phyloP scores from a whole-genome alignment of 2,888 invertebrate genomes.

The Tromatobia lineatoria region DNA sequence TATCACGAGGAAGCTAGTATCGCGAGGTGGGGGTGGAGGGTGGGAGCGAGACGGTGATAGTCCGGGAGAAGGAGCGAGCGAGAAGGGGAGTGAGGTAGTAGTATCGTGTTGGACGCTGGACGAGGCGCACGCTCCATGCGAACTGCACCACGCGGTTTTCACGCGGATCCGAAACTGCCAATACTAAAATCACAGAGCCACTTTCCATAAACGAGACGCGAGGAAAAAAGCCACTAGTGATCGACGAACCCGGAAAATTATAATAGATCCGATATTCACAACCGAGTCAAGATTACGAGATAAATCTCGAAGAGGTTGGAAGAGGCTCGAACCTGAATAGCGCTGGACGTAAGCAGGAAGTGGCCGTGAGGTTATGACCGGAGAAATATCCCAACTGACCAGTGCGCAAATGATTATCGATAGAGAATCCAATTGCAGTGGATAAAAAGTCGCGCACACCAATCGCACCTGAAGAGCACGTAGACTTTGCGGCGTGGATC shows the following conservation, averaged over 20 bases:
- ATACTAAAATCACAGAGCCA: slow-evolving; percentile 2
- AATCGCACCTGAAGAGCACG: background rate
- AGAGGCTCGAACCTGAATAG: background rate
- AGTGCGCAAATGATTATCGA: background rate
- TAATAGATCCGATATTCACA: background rate
- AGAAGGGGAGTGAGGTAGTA: slow-evolving; percentile 81
- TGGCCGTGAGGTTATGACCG: slow-evolving; percentile 41
- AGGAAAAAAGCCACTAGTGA: background rate
- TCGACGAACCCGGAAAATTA: background rate
- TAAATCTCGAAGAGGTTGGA: background rate
- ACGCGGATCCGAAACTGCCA: slow-evolving; percentile 72
- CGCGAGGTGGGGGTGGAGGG: slow-evolving; percentile 62
- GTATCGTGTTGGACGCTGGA: slow-evolving; percentile 85
- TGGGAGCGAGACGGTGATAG: slow-evolving; percentile 71
- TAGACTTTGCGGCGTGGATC: background rate
- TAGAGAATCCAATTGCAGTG: background rate
- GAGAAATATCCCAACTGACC: background rate
- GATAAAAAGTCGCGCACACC: slow-evolving; percentile 16
- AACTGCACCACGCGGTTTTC: slow-evolving; percentile 75
- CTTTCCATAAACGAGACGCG: background rate
- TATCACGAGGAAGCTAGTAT: slow-evolving; percentile 58
- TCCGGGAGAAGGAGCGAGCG: slow-evolving; percentile 78
- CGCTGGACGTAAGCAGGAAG: slow-evolving; percentile 38
- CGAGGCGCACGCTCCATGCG: slow-evolving; percentile 84
- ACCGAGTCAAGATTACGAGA: background rate